Conservation (phyloP, 2,113 vertebrate species). For the Indicator maculatus region DNA sequence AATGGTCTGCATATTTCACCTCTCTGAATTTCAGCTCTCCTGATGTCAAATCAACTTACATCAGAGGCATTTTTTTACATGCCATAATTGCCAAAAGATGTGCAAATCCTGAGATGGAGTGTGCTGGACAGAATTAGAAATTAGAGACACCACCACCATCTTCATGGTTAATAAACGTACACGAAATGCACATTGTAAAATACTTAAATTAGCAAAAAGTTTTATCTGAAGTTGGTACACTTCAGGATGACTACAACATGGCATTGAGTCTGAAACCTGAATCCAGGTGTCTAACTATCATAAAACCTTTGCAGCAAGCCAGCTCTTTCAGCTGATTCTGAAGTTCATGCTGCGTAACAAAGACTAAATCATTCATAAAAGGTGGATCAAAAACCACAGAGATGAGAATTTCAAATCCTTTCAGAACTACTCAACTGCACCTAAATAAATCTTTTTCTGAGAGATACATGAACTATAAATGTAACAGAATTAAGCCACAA, state of each 20-base stretch:
- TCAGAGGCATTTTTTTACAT: not conserved
- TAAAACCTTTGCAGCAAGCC: not conserved
- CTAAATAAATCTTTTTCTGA: not conserved
- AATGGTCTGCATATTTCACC: not conserved
- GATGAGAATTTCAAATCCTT: not conserved
- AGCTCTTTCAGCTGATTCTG: not conserved
- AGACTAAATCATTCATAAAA: not conserved
- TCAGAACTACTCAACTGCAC: not conserved
- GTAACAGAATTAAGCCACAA: not conserved
- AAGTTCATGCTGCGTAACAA: not conserved
- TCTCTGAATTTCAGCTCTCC: not conserved
- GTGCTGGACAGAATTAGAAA: not conserved
- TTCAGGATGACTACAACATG: not conserved
- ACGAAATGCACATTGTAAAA: not conserved
- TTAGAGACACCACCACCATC: not conserved
- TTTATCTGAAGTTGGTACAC: not conserved
- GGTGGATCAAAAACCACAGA: not conserved
- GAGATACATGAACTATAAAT: not conserved
- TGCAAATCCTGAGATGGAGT: not conserved
- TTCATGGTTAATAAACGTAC: not conserved
- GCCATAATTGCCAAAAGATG: not conserved
- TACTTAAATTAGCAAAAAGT: not conserved
- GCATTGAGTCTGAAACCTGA: not conserved
- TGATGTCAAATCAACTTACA: not conserved
- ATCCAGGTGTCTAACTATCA: not conserved